Evolutionary conservation across 2,888 invertebrate species (phyloP), one percentile per base, ranked within the genome.

Genomic region (Coleophora deauratella): DNA sequence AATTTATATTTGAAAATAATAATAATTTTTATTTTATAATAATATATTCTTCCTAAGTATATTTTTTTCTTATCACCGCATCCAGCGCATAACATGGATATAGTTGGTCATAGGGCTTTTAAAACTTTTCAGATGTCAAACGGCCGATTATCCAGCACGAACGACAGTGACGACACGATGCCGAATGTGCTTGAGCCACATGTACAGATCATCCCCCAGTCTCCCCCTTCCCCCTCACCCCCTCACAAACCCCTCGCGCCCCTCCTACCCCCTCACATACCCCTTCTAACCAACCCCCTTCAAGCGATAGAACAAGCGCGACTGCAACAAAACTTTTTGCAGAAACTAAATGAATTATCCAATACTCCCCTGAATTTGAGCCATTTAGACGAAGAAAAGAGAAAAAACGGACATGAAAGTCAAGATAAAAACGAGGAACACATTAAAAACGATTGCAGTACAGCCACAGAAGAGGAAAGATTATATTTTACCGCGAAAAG

Each of bases 161-260:
- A 82, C 77, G 82, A 82, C 66, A 82, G 81, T 67, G 82, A 82
- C 71, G 85, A 82, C 59, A 75, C 85, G 60, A 78, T 75, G 64
- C 70, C 77, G 34, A 86, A 86, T 61, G 79, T 84, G 38, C 72
- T 86, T 32, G 82, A 86, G 42, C 85, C 82, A 47, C 82, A 84
- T 32, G 81, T 84, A 10, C 75, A 77, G 46, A 82, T 84, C 27
- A 76, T 76, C 39, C 84, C 80, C 54, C 86, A 78, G 12, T 75
- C 84, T 13, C 66, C 81, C 47, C 74, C 77, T 37, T 62, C 74
- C 54, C 12, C 54, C 60, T n/a, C 59, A 58, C 28, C 51, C 62
- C n/a, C 62, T 62, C 28, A 59, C 65, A 27, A 47, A 61, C 2
- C 46, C 61, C 11, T 54, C 58, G 28, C 30, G 3, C 28, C 28